Evolutionary conservation across 2,888 invertebrate species (phyloP).

Genomic region (Carcina quercana): DNA sequence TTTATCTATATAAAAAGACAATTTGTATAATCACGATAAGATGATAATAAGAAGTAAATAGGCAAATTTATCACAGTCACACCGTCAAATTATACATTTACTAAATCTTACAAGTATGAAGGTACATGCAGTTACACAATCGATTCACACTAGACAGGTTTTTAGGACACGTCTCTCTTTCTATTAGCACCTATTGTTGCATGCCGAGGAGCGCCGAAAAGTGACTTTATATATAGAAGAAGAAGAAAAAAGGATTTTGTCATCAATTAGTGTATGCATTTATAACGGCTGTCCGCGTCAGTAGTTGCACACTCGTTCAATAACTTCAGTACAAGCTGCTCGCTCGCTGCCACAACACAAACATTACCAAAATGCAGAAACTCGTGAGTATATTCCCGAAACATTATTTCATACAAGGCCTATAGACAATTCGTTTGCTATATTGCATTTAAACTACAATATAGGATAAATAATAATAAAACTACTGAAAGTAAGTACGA

Average conservation of each 20-base stretch:
- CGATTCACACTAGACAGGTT: slow-evolving; percentile 31
- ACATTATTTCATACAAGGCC: no score
- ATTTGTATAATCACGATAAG: no score
- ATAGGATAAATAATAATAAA: no score
- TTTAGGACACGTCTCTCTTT: slow-evolving; percentile 36
- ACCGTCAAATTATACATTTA: slow-evolving; percentile 6
- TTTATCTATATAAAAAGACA: no score
- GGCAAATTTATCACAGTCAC: no score
- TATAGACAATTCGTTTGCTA: no score
- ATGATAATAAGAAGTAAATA: no score
- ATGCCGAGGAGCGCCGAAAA: slow-evolving; percentile 21
- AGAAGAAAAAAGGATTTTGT: slow-evolving; percentile 39
- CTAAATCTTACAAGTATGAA: slow-evolving; percentile 8
- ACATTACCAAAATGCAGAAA: slow-evolving; percentile 44
- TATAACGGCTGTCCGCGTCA: slow-evolving; percentile 30
- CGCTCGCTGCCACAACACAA: slow-evolving; percentile 20
- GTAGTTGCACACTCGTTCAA: slow-evolving; percentile 35
- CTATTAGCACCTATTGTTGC: slow-evolving; percentile 58
- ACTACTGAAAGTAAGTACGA: no score
- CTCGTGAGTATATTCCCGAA: slow-evolving; percentile 39
- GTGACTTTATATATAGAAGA: no score
- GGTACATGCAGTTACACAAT: slow-evolving; percentile 15
- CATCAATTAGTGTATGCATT: slow-evolving; percentile 43
- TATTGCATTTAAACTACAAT: no score
- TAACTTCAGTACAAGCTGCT: slow-evolving; percentile 26